Base-by-base conservation (phyloP, 1,140 invertebrate species). In the Eriocheir sinensis region DNA sequence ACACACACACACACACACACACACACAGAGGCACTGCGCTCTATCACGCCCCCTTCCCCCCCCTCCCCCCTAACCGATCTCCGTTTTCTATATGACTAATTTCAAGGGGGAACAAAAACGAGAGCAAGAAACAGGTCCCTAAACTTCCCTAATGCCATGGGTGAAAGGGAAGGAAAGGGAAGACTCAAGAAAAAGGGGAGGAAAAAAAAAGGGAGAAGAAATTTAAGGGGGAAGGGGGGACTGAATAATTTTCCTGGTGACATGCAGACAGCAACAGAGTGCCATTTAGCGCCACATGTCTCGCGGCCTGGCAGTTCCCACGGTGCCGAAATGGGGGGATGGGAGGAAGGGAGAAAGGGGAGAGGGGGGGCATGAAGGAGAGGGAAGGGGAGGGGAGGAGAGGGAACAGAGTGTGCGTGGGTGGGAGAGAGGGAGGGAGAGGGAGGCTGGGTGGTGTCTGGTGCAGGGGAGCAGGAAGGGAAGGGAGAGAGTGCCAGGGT, bases 1-100 rank as follows among this genome's bases (percentile, higher is more conserved):
- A 72, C 60, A 72, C 60, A 72, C 60, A 72, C 60, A 72, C 60
- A 72, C 60, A 72, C 60, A 72, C 60, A 72, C 60, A 53, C 48
- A 53, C 48, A 53, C 48, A 53, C 48, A 53, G n/a, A n/a, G n/a
- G n/a, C 48, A 53, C 4, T 15, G 15, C 44, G 15, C 44, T 8
- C 44, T n/a, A 48, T 15, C 60, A 72, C 60, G n/a, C 60, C 27
- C 60, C 27, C 27, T 60, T 60, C 53, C n/a, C n/a, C 27, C n/a
- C 60, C 2, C 60, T 72, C 60, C n/a, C 27, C n/a, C 60, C 2
- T n/a, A n/a, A 21, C n/a, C 60, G 60, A 72, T 72, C 60, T 72
- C 27, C 60, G 60, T 72, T 72, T 72, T 72, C 60, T 72, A n/a
- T 72, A 72, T 72, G 60, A 72, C 60, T 72, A 72, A 72, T 72